Percentiles rank a stretch among this genome's conserved stretches.
Evolutionary conservation across 2,797 vertebrate genomes (phyloP).

Genomic region (Chanos chanos): DNA sequence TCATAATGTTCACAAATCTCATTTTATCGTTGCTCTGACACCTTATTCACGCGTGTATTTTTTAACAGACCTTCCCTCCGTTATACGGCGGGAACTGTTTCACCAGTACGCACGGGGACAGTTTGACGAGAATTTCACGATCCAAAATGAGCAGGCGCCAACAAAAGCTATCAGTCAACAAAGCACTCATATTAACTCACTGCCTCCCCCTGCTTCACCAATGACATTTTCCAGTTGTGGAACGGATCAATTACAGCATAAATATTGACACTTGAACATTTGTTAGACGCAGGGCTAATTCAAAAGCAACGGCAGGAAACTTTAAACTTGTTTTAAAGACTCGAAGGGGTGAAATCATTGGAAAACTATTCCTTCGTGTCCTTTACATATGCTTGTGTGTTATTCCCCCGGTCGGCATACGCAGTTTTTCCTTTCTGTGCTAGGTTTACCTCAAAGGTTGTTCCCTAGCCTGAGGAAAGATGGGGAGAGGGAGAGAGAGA

Average conservation of each 20-base stretch:
- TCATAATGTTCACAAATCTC: no score
- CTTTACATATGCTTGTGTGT: slow-evolving; percentile 9
- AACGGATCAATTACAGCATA: slow-evolving; percentile 20
- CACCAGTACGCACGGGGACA: no score
- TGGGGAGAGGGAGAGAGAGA: not conserved
- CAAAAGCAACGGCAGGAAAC: slow-evolving; percentile 25
- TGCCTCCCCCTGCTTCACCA: not conserved
- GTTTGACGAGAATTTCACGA: slow-evolving; percentile 3
- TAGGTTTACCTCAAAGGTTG: slow-evolving; percentile 16
- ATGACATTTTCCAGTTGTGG: slow-evolving; percentile 16
- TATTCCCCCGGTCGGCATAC: slow-evolving; percentile 2
- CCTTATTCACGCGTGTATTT: no score
- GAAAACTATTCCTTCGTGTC: slow-evolving; percentile 23
- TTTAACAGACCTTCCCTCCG: no score
- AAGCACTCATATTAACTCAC: not conserved
- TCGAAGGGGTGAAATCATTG: slow-evolving; percentile 15
- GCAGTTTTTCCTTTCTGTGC: not conserved
- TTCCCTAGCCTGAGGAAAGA: slow-evolving; percentile 1
- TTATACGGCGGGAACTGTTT: no score
- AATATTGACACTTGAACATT: slow-evolving; percentile 32
- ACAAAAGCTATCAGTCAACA: slow-evolving; percentile 20
- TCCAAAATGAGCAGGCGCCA: slow-evolving; percentile 16
- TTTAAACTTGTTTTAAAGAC: slow-evolving; percentile 19
- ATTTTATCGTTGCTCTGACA: no score
- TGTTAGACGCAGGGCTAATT: slow-evolving; percentile 29